Percentiles rank a stretch among this genome's conserved stretches.
phyloP scores from a whole-genome alignment of 2,797 vertebrate species.

The Yasuhikotakia modesta region DNA sequence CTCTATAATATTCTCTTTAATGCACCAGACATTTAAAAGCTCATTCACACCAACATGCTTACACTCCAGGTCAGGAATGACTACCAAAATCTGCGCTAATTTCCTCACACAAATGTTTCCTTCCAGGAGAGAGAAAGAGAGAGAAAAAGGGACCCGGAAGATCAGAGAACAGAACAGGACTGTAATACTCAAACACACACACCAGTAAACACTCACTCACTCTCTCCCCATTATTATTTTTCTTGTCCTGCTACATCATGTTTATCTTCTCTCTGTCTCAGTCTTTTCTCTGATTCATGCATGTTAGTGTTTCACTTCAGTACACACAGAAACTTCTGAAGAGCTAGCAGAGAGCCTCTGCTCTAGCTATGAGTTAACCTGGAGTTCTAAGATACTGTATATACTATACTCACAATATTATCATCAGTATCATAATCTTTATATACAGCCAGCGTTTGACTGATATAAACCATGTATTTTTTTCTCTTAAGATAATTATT shows the following conservation, averaged over 20 bases:
- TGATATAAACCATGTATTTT: conserved; percentile 81
- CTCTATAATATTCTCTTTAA: conserved; percentile 28
- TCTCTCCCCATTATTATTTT: not conserved
- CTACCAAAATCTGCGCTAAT: conserved; percentile 30
- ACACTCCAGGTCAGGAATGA: conserved; percentile 45
- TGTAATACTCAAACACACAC: conserved; percentile 45
- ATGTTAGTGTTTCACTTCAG: conserved; percentile 77
- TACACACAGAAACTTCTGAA: conserved; percentile 79
- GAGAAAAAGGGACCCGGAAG: not conserved
- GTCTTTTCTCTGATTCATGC: conserved; percentile 75
- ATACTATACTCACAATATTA: conserved; percentile 82
- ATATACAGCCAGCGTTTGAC: conserved; percentile 79
- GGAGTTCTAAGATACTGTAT: conserved; percentile 81
- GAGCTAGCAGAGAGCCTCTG: conserved; percentile 79
- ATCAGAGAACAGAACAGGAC: conserved; percentile 17
- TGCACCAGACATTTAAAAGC: conserved; percentile 33
- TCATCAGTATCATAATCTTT: conserved; percentile 56
- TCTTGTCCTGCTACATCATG: not conserved
- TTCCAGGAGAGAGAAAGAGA: conserved; percentile 29
- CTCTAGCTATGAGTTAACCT: conserved; percentile 86
- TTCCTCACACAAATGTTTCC: conserved; percentile 50
- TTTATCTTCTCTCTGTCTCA: conserved; percentile 55
- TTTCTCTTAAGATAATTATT: conserved; percentile 71
- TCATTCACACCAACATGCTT: conserved; percentile 29
- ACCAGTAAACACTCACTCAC: conserved; percentile 44